Percentiles rank a stretch among this genome's conserved stretches.
These are phyloP conservation scores for Eidolon dupreanum DNA, from an alignment of 2,797 vertebrate species.

Conservation along the genomic window DNA sequence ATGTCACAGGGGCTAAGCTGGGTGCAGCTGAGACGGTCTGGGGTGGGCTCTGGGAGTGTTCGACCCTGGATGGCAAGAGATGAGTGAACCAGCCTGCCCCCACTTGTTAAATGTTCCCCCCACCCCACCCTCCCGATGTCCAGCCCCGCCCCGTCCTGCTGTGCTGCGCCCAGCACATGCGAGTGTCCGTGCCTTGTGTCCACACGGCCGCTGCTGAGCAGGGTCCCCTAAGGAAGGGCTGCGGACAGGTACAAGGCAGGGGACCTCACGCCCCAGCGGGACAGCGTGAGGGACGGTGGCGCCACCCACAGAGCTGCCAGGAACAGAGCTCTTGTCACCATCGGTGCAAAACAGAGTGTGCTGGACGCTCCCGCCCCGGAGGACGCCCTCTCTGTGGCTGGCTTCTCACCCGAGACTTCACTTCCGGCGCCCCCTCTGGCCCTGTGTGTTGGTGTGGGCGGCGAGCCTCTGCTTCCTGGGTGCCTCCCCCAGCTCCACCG, in stretches of 20 bases:
- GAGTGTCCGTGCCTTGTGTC: not conserved
- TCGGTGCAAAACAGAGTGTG: not conserved
- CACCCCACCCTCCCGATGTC: not conserved
- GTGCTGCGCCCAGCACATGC: not conserved
- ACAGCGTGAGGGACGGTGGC: rapidly evolving
- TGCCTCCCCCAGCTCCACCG: not conserved
- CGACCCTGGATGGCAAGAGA: not conserved
- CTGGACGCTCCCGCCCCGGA: no score
- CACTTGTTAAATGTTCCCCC: no score
- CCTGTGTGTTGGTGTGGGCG: not conserved
- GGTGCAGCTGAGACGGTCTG: not conserved
- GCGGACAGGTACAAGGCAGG: not conserved
- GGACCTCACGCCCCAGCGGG: not conserved
- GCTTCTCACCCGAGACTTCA: not conserved
- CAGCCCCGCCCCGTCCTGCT: not conserved
- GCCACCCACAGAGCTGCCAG: no score
- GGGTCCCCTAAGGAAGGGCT: not conserved
- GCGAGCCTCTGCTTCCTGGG: not conserved
- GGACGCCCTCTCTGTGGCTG: no score
- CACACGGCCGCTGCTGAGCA: not conserved
- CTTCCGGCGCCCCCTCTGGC: not conserved
- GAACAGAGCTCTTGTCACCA: not conserved
- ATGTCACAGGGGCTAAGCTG: not conserved
- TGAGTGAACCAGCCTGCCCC: not conserved
- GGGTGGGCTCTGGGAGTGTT: not conserved